Evolutionary conservation across 2,113 vertebrate genomes (phyloP).

Genomic region (Hypomesus transpacificus): DNA sequence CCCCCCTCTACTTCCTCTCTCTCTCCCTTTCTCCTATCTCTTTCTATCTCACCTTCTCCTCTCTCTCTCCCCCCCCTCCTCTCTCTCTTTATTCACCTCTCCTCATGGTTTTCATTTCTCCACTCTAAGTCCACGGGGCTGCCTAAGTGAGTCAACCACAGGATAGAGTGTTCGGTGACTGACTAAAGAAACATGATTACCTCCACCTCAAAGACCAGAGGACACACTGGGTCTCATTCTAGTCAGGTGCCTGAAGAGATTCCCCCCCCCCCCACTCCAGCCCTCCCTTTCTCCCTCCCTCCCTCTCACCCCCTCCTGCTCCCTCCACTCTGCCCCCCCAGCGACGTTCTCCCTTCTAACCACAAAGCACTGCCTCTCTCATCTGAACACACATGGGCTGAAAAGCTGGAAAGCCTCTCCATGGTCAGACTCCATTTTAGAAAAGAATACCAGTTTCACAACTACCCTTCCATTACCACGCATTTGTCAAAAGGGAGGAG

Average conservation of each 20-base stretch:
- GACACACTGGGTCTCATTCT: slow-evolving; percentile 54
- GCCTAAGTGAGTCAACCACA: slow-evolving; percentile 51
- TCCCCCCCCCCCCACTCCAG: slow-evolving; percentile 12
- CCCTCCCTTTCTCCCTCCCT: slow-evolving; percentile 9
- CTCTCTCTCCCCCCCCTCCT: background rate
- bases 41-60: background rate
- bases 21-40: background rate
- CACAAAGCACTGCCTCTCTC: slow-evolving; percentile 53
- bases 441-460: slow-evolving; percentile 67
- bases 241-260: slow-evolving; percentile 56
- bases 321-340: slow-evolving; percentile 53
- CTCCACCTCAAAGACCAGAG: slow-evolving; percentile 51
- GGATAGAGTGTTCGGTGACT: slow-evolving; percentile 51
- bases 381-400: slow-evolving; percentile 55
- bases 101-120: slow-evolving; percentile 58
- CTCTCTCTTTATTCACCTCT: slow-evolving; percentile 41
- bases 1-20: slow-evolving; percentile 30
- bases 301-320: slow-evolving; percentile 13
- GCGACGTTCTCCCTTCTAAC: slow-evolving; percentile 65
- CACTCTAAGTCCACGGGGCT: slow-evolving; percentile 50
- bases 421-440: slow-evolving; percentile 59
- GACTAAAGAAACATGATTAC: slow-evolving; percentile 66
- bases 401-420: slow-evolving; percentile 62
- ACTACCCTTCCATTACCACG: slow-evolving; percentile 63
- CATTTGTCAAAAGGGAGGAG: slow-evolving; percentile 57